Base-by-base conservation (phyloP, 1,140 invertebrate genomes). In the Chelonus insularis region DNA sequence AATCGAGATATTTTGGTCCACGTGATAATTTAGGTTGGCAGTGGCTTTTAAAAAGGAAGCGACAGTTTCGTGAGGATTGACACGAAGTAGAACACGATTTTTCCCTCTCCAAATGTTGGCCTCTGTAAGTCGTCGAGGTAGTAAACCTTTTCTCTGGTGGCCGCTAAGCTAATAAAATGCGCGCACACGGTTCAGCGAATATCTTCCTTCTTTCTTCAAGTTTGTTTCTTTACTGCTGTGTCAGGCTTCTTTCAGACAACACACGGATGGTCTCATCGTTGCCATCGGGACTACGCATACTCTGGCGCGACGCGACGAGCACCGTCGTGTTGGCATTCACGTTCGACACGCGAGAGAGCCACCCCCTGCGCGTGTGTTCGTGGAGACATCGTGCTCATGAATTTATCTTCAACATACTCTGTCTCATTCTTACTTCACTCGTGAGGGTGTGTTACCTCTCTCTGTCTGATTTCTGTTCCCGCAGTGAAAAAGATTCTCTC, bases 341-440 rank as follows among this genome's bases (percentile, higher is more conserved):
- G 39, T 56, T 56, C 39, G 39, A 56, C 54, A 56, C 23, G 54
- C 37, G 23, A 52, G n/a, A 50, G 29, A 43, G 12, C 51, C 51
- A 55, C 43, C 62, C 57, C 48, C 51, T 55, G 47, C 51, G 20
- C 41, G 41, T 58, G 54, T 63, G 41, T 59, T 57, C 57, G 68
- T 63, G 66, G 66, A 64, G 68, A 71, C 70, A 72, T 72, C 70
- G 72, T 69, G 71, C 70, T 74, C 72, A 72, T 74, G 72, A 74
- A 74, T 74, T 74, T 74, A 74, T 74, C 72, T 68, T 58, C 43
- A 20, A 25, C 1, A 36, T 23, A 52, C 34, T 41, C 41, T 58
- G n/a, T 32, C 39, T 51, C 39, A 11, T 47, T 39, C 34, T 18
- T 37, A 58, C 55, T 12, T 47, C 43, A 25, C 18, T 25, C 20